Evolutionary conservation across 2,113 vertebrate genomes (phyloP).

Genomic region (human): DNA sequence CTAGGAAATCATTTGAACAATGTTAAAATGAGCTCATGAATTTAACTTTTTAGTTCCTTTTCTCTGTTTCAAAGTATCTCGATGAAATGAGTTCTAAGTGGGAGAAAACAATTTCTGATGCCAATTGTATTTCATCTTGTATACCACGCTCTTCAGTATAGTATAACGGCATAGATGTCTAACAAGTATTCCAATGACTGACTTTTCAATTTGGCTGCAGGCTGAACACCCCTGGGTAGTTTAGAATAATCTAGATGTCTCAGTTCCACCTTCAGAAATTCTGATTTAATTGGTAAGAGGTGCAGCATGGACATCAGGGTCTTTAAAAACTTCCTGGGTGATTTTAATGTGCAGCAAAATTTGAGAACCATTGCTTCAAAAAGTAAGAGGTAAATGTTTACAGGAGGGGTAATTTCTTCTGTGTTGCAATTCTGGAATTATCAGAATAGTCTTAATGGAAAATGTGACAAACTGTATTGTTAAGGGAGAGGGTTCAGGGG

Average conservation of each 20-base stretch:
- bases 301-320: not conserved
- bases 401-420: not conserved
- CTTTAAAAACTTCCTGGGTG: not conserved
- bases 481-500: not conserved
- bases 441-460: not conserved
- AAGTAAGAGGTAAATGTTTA: not conserved
- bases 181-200: not conserved
- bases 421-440: not conserved
- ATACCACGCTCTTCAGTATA: not conserved
- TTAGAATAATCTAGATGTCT: not conserved
- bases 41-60: not conserved
- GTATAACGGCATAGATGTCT: not conserved
- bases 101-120: not conserved
- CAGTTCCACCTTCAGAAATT: not conserved
- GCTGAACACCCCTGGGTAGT: not conserved
- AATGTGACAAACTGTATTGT: not conserved
- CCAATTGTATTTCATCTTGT: not conserved
- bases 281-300: not conserved
- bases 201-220: not conserved
- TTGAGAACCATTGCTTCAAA: not conserved
- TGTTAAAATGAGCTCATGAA: not conserved
- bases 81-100: not conserved
- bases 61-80: not conserved
- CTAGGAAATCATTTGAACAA: not conserved
- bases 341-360: not conserved